These are phyloP conservation scores for Leguminivora glycinivorella DNA, from an alignment of 1,140 invertebrate genomes.

Conservation along the genomic window DNA sequence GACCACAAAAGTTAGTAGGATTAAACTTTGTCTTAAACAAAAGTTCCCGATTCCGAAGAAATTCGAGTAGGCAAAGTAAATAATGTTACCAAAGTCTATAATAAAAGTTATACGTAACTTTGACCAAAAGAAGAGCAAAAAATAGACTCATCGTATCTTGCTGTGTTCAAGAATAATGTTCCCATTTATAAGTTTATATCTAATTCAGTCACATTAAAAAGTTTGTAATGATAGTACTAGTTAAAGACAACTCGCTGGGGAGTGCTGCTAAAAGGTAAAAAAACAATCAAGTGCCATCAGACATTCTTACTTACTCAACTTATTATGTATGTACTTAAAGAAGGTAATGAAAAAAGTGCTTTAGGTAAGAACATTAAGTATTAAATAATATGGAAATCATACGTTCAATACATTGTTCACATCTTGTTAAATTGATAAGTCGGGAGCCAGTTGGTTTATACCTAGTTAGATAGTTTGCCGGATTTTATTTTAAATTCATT, in stretches of 20 bases:
- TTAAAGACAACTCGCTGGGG: constrained; percentile 5
- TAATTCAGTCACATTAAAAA: constrained; percentile 21
- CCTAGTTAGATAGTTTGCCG: too few relatives aligned
- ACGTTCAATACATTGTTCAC: too few relatives aligned
- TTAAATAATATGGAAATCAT: background rate
- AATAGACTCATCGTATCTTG: background rate
- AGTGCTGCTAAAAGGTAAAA: constrained; percentile 17
- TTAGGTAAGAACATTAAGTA: too few relatives aligned
- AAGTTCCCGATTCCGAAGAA: background rate
- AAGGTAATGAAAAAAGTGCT: background rate
- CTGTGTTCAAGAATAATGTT: constrained; percentile 3
- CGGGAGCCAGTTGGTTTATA: too few relatives aligned
- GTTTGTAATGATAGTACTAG: constrained; percentile 18
- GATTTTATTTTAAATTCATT: too few relatives aligned
- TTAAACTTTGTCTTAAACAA: background rate
- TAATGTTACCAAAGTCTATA: background rate
- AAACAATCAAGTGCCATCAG: background rate
- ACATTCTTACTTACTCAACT: background rate
- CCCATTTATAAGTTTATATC: constrained; percentile 24
- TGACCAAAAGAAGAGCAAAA: background rate
- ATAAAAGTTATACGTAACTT: background rate
- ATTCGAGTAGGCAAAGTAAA: background rate
- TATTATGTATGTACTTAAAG: background rate
- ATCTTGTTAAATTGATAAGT: too few relatives aligned
- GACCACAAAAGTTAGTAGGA: constrained; percentile 11